phyloP scores from a whole-genome alignment of 2,113 vertebrate genomes.

The Erythrocercus mccallii region DNA sequence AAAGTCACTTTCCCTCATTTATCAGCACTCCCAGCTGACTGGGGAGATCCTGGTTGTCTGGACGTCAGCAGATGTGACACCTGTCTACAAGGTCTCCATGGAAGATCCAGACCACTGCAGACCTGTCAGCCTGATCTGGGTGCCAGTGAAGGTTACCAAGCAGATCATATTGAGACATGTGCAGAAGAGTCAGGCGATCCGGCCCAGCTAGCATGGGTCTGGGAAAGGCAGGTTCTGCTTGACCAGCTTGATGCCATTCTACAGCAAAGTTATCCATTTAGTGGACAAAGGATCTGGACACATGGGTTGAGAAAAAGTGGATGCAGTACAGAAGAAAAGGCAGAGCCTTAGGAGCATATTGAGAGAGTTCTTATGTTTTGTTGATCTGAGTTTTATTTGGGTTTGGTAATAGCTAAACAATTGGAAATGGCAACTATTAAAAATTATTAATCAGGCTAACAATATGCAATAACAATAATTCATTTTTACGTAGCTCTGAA shows the following conservation, averaged over 20 bases:
- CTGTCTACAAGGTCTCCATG: background rate
- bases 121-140: background rate
- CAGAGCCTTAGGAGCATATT: background rate
- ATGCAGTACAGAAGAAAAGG: background rate
- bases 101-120: background rate
- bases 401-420: background rate
- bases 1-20: background rate
- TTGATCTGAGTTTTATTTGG: background rate
- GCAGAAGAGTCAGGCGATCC: rapidly evolving
- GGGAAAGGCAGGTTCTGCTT: background rate
- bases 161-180: background rate
- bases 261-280: background rate
- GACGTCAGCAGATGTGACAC: background rate
- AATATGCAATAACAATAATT: background rate
- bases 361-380: background rate
- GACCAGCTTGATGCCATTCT: background rate
- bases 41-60: background rate
- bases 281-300: background rate
- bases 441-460: background rate
- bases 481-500: background rate
- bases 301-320: background rate
- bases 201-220: too few relatives aligned
- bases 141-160: rapidly evolving
- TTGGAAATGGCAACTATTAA: background rate
- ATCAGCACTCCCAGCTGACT: background rate